A percentile compares a stretch with the other conserved stretches of the same genome.
Evolutionary conservation across 2,888 invertebrate genomes (phyloP).

Genomic region (Lamellibrachia satsuma): DNA sequence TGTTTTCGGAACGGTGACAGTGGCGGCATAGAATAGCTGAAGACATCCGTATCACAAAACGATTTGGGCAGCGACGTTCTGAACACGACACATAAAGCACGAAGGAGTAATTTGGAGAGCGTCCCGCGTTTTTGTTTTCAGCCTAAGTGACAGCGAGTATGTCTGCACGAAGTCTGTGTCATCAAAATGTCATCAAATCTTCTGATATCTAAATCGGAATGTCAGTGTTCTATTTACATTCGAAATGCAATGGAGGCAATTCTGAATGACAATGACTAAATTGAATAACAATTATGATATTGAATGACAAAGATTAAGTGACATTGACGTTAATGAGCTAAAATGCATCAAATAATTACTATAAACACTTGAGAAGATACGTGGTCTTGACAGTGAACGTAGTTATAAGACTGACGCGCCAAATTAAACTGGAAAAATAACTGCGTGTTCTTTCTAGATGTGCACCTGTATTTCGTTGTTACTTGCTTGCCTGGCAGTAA

Average conservation of each 20-base stretch:
- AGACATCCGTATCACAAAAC: too few relatives aligned
- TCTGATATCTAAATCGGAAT: background rate
- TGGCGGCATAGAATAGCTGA: too few relatives aligned
- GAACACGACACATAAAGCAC: background rate
- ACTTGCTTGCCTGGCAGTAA: too few relatives aligned
- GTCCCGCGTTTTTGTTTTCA: background rate
- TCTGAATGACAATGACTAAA: background rate
- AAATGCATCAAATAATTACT: background rate
- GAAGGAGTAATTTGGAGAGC: background rate
- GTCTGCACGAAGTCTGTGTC: background rate
- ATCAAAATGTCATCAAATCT: background rate
- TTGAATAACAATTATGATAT: background rate
- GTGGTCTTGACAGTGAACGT: background rate
- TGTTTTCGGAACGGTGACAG: too few relatives aligned
- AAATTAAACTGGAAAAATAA: too few relatives aligned
- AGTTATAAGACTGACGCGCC: background rate
- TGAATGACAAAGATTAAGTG: background rate
- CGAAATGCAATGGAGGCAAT: background rate
- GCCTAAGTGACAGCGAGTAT: background rate
- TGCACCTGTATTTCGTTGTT: too few relatives aligned
- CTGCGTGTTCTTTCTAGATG: too few relatives aligned
- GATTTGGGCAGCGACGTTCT: too few relatives aligned
- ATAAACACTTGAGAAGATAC: background rate
- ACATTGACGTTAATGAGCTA: background rate
- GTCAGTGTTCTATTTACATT: background rate